Percentiles rank a stretch among this genome's conserved stretches.
These are phyloP conservation scores for sheep (Ovis aries) DNA, from an alignment of 2,113 vertebrate genomes.

Conservation along the genomic window DNA sequence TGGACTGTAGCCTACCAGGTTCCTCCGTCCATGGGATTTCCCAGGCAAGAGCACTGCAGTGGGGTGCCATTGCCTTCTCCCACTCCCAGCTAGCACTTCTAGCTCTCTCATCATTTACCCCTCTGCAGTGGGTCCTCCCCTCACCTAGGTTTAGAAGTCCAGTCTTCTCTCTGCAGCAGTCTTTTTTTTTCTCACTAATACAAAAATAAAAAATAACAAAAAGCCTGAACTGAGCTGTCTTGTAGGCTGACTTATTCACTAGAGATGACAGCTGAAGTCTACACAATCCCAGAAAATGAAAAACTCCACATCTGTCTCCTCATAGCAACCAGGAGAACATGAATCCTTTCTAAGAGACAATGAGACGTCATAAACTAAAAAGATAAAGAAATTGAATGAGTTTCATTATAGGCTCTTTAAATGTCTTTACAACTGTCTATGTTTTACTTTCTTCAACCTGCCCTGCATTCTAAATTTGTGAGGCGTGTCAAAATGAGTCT, in stretches of 20 bases:
- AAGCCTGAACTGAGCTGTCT: not conserved
- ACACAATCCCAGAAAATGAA: conserved; percentile 14
- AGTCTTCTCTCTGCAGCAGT: not conserved
- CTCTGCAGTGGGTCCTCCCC: not conserved
- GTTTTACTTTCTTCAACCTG: not conserved
- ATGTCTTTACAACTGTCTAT: not conserved
- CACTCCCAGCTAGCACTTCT: not conserved
- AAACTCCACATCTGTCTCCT: conserved; percentile 25
- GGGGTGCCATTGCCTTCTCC: no score
- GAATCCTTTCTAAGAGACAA: not conserved
- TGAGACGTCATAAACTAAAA: not conserved
- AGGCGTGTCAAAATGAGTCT: not conserved
- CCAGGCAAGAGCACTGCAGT: not conserved
- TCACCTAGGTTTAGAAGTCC: not conserved
- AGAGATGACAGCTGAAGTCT: conserved; percentile 35
- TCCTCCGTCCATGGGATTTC: not conserved
- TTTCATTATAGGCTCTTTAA: not conserved
- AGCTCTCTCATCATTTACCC: not conserved
- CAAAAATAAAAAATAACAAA: conserved; percentile 42
- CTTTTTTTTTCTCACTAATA: not conserved
- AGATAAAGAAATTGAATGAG: not conserved
- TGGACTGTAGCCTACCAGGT: no score
- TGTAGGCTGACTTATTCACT: not conserved
- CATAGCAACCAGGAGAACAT: conserved; percentile 31
- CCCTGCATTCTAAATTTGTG: not conserved